phyloP scores from a whole-genome alignment of 1,140 invertebrate species.

The Rhagoletis pomonella region DNA sequence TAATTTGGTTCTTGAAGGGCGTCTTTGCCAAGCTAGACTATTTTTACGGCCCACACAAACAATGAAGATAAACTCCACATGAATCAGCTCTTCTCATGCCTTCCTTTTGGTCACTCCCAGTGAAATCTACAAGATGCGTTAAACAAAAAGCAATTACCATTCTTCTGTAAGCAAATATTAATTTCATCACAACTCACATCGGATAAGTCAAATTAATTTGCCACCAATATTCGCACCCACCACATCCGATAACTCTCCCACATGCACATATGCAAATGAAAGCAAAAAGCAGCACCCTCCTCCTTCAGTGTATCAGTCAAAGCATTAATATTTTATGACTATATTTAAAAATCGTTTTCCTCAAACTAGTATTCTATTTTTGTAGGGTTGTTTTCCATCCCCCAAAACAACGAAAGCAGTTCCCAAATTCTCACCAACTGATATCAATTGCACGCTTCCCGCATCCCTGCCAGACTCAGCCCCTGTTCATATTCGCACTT shows the following conservation, averaged over 20 bases:
- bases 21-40: too few relatives aligned
- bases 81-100: too few relatives aligned
- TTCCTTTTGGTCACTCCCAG: too few relatives aligned
- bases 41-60: too few relatives aligned
- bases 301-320: neutral
- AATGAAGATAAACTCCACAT: too few relatives aligned
- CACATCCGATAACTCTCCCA: neutral
- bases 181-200: neutral
- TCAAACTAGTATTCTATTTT: neutral
- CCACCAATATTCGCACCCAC: neutral
- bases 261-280: neutral
- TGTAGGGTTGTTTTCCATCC: neutral
- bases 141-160: too few relatives aligned
- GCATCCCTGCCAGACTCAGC: neutral
- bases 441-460: neutral
- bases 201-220: neutral
- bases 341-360: slow-evolving; percentile 3
- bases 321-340: slow-evolving; percentile 6
- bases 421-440: slow-evolving; percentile 1
- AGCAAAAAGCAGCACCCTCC: neutral
- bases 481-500: neutral
- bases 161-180: too few relatives aligned
- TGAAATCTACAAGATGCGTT: too few relatives aligned
- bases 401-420: neutral
- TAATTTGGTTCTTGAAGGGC: too few relatives aligned